phyloP scores from a whole-genome alignment of 2,888 invertebrate species.

The Apodemia duryi region DNA sequence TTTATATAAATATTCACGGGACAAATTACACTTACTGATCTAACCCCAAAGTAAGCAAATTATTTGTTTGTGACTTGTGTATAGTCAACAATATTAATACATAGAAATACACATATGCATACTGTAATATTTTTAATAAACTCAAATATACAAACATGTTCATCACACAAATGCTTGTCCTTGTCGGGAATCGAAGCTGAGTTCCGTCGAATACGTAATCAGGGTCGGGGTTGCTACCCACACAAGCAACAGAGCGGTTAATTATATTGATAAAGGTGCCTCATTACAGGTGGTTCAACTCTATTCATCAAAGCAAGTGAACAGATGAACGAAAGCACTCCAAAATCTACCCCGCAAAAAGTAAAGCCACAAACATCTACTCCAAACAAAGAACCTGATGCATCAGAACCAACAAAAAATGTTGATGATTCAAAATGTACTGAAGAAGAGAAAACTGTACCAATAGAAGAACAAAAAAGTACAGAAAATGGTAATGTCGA shows the following conservation, averaged over 20 bases:
- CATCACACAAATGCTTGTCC: too few relatives aligned
- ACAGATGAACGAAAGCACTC: background rate
- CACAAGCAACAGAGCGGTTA: background rate
- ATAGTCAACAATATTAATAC: too few relatives aligned
- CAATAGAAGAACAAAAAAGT: background rate
- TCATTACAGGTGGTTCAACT: background rate
- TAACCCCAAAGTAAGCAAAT: too few relatives aligned
- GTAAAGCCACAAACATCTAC: background rate
- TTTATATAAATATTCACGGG: too few relatives aligned
- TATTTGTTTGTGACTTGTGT: too few relatives aligned
- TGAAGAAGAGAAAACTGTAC: background rate
- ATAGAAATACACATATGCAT: too few relatives aligned
- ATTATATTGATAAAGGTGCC: background rate
- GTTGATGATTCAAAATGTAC: background rate
- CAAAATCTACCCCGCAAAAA: background rate
- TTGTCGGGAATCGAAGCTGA: too few relatives aligned
- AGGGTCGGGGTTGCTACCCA: too few relatives aligned
- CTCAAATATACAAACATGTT: too few relatives aligned
- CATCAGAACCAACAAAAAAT: background rate
- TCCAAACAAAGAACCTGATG: background rate
- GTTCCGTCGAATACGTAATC: too few relatives aligned
- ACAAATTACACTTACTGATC: too few relatives aligned
- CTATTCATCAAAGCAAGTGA: constrained; percentile 8
- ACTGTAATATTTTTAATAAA: too few relatives aligned
- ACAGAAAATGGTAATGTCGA: background rate